Base-by-base conservation (phyloP, 2,888 invertebrate genomes). In the Tenthredo scrophulariae region DNA sequence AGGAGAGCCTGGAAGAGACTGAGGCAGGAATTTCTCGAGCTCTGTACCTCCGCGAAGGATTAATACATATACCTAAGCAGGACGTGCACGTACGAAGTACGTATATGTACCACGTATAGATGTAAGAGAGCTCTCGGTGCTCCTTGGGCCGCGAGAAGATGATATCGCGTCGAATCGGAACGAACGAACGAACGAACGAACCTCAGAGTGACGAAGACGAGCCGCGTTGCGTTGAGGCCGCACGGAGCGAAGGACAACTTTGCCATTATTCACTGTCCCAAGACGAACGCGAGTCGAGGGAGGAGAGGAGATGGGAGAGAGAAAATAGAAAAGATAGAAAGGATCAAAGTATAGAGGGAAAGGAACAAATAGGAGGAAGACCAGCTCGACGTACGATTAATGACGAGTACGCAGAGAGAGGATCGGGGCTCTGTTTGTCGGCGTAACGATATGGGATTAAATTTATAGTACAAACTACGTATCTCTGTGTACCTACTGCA, bases 341-440 rank as follows among this genome's bases (percentile, higher is more conserved):
- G 37, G 26, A 54, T 43, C 58, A 50, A 77, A 26, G 33, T 15
- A 18, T 4, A 7, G 58, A 26, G 65, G 9, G 33, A 83, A 50
- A 70, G 67, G 84, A 85, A 88, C 88, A 87, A 88, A 89, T 87
- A 43, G 43, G 83, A 83, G 50, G 83, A 70, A 88, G 89, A 88
- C 88, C 86, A 86, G 87, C 86, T 87, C 87, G 87, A 88, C 86
- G 86, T 85, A 80, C 87, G 87, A 89, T 89, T 89, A 88, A 89
- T 88, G 65, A 82, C 79, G 67, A 80, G 85, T 82, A 50, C n/a
- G n/a, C 87, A 77, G 40, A 62, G 58, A 74, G 40, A 74, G 74
- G 40, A 74, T 40, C 74, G 29, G 29, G n/a, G 67, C 85, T 79
- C 84, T 83, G 86, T 85, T 86, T 83, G 85, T 86, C 85, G 82